Base-by-base conservation (phyloP, 1,140 invertebrate genomes). In the Anoplophora glabripennis region DNA sequence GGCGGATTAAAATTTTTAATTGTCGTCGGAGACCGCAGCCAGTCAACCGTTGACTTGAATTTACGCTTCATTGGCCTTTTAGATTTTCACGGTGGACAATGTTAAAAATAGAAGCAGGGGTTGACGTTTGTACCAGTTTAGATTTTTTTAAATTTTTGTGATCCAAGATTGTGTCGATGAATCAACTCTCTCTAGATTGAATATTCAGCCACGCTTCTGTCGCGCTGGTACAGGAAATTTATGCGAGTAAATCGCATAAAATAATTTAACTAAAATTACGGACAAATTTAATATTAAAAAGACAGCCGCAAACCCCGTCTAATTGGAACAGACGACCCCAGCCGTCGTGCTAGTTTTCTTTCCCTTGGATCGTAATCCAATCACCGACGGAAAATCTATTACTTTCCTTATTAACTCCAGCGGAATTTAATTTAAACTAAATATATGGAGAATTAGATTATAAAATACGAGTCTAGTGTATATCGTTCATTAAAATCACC, bases 361-460 rank as follows among this genome's bases (percentile, higher is more conserved):
- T 56, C 46, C 47, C 47, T n/a, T n/a, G n/a, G n/a, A 57, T 47
- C 48, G 18, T 47, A 57, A 56, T 56, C 45, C 38, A 56, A 56
- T 37, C 44, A 41, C 41, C 41, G 40, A 44, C 41, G 53, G 34
- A 37, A 46, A 57, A 57, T 57, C 54, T 57, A 57, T 57, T 57
- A 57, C 42, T 46, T 17, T 57, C 44, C 18, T 47, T 47, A 57
- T 57, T 47, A 57, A 47, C 21, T 38, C 54, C 34, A 7, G 35
- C 37, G 35, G 37, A 57, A 57, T 57, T 47, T 57, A 57, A 57
- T 57, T 57, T 57, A 57, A 42, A 59, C 38, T 59, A 59, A 59
- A 59, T 59, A 59, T 59, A 59, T 59, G 48, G 57, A 59, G 53
- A 59, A 59, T 59, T 44, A 21, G 57, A 59, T 59, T 59, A 59